A percentile compares a stretch with the other conserved stretches of the same genome.
Conservation (phyloP, 2,113 vertebrate species). For the Crocuta crocuta region DNA sequence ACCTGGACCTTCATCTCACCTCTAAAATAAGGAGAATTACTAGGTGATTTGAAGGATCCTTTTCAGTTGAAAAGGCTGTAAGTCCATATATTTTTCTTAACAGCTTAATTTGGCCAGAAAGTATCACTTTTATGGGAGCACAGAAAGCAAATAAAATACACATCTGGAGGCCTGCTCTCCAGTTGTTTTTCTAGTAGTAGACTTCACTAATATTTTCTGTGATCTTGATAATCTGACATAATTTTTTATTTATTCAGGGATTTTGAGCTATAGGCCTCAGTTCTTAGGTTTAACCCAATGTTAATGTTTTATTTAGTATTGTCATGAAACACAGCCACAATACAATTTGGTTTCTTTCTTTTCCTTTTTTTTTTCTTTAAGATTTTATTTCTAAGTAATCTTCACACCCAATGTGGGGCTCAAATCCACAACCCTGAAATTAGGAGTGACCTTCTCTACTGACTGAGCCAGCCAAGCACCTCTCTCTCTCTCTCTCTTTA, state of each 20-base stretch:
- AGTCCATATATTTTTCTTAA: not conserved
- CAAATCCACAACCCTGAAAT: not conserved
- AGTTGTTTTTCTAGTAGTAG: not conserved
- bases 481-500: not conserved
- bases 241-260: not conserved
- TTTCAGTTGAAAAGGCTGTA: not conserved
- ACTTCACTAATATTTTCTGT: slow-evolving; percentile 10
- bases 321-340: not conserved
- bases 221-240: not conserved
- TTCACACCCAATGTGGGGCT: not conserved
- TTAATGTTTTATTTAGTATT: not conserved
- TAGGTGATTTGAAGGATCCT: not conserved
- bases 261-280: not conserved
- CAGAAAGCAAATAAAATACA: not conserved
- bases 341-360: not conserved
- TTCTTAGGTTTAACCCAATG: not conserved
- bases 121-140: not conserved
- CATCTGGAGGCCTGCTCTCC: not conserved
- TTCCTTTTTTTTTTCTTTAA: not conserved
- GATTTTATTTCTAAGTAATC: not conserved
- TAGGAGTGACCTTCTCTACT: not conserved
- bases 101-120: not conserved
- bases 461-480: not conserved
- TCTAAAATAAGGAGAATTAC: not conserved
- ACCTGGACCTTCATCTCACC: not conserved